Base-by-base conservation (phyloP, 2,113 vertebrate species). In the Carassius auratus region DNA sequence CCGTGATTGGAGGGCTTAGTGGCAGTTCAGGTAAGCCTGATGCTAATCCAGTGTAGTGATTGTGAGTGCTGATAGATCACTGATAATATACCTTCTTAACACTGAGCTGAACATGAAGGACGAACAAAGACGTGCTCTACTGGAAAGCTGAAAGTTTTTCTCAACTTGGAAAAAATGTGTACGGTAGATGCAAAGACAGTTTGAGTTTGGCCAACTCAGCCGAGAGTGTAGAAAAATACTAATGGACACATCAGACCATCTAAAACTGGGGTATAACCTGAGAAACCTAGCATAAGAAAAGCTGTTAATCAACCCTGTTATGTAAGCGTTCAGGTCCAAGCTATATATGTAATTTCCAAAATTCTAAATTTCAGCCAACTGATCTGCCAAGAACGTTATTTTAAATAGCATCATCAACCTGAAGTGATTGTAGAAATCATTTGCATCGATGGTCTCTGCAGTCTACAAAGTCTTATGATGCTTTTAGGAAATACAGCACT, bases 11-110 rank as follows among this genome's bases (percentile, higher is more conserved):
- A 83, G 33, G 66, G 81, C 64, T 83, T 83, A 74, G 81, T 23
- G 66, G 66, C 30, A 17, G 48, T 73, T 55, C 81, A 83, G 50
- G 81, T 83, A 83, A 83, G 81, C 48, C 81, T 81, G 82, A 84
- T 81, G 61, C 66, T 86, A 86, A 77, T 86, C 85, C 71, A 42
- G 76, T 76, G 59, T n/a, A 48, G 85, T 88, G 85, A 88, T 88
- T 88, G 85, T 79, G 83, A 89, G 86, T 59, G 36, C 36, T 62
- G 79, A 83, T 76, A 85, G 83, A 87, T 85, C 81, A 76, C 83
- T 83, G 88, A 69, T 89, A 85, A 89, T 85, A 73, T 68, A 55
- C 36, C 74, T 78, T 62, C 36, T 76, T 78, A 50, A 79, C 79
- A 79, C 71, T 73, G n/a, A 64, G 77, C 57, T 86, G 82, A 61